Base-by-base conservation (phyloP, 2,113 vertebrate genomes). In the Manacus vitellinus region DNA sequence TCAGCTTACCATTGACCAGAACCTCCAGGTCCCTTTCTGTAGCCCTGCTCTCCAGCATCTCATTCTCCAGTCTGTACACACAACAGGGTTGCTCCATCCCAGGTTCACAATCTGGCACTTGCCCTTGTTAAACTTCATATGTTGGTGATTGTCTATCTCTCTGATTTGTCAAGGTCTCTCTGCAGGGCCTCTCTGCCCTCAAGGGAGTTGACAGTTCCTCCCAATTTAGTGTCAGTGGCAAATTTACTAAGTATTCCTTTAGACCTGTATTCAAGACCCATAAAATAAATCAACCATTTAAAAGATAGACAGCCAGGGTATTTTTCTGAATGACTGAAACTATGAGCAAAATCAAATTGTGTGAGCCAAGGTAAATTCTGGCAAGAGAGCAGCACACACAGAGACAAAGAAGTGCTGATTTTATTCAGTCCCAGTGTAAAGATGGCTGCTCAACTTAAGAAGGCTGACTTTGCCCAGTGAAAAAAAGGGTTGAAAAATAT, bases 1-100 rank as follows among this genome's bases (percentile, higher is more conserved):
- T n/a, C 56, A 39, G 0, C 28, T 28, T 46, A 6, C 0, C 22
- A 41, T 5, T 0, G 0, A 20, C 6, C 23, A 62, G 28, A 28
- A 44, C 6, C 4, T 11, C 4, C 18, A 24, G 8, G 12, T 13
- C 20, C 7, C 25, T 63, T 55, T 16, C 20, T 24, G 12, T 13
- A 30, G 14, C 33, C 12, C 15, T 46, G 2, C 16, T 55, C 39
- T 35, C 8, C 30, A 79, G 28, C 7, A 10, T 79, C 25, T 79
- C 8, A 41, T 55, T 35, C 13, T 30, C 56, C 17, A 5, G 2
- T 30, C 30, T 37, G 8, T 44, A 16, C 28, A 21, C 20, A 14
- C 14, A 17, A 8, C 19, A 17, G 8, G 16, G 24, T 23, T 63
- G 5, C 12, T 8, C 4, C 23, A 30, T n/a, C n/a, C 8, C 30